Conservation (phyloP, 2,113 vertebrate genomes). For the Centrocercus urophasianus region DNA sequence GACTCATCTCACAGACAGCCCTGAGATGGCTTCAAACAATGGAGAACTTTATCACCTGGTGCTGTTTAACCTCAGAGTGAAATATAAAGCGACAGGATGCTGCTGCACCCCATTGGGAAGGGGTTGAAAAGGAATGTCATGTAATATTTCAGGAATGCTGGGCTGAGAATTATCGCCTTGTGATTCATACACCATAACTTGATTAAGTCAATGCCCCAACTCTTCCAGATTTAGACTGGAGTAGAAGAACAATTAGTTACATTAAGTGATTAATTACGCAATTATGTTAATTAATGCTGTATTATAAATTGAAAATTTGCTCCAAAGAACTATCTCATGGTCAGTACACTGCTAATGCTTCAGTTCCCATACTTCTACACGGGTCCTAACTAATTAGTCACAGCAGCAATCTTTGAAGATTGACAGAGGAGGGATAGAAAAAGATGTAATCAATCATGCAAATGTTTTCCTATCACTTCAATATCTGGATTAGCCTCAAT, state of each 20-base stretch:
- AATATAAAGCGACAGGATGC: neutral
- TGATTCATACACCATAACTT: neutral
- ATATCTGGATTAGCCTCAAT: neutral
- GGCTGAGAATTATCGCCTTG: neutral
- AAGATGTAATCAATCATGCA: neutral
- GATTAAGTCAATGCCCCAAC: neutral
- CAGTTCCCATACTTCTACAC: neutral
- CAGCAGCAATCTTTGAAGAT: neutral
- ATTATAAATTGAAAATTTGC: neutral
- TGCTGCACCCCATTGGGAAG: neutral
- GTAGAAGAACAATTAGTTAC: neutral
- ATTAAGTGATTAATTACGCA: neutral
- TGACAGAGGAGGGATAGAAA: neutral
- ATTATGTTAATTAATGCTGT: neutral
- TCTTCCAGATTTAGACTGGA: neutral
- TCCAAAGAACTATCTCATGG: neutral
- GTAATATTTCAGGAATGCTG: accelerated
- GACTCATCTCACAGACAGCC: neutral
- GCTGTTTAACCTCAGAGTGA: neutral
- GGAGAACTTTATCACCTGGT: neutral
- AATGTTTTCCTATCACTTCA: neutral
- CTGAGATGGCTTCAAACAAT: neutral
- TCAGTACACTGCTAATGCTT: neutral
- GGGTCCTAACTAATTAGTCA: neutral
- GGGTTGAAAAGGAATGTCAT: neutral